These are phyloP conservation scores for Sphecodes monilicornis DNA, from an alignment of 2,888 invertebrate species.

Conservation along the genomic window DNA sequence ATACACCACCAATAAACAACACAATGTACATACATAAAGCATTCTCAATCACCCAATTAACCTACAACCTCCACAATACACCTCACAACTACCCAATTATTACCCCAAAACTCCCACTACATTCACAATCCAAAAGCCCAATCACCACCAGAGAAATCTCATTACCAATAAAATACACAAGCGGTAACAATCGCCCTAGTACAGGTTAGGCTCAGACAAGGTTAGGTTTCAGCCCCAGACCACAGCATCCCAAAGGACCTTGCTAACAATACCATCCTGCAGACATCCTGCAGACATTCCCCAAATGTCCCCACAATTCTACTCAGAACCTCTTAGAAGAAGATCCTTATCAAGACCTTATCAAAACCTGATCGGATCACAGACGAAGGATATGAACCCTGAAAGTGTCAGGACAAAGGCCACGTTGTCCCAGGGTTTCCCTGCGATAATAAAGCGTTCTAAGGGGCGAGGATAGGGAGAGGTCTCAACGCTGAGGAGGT, in stretches of 20 bases:
- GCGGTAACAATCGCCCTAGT: background rate
- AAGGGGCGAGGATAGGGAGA: no score
- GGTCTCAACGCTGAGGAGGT: background rate
- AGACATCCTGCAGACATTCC: background rate
- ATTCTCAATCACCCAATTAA: background rate
- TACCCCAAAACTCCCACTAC: background rate
- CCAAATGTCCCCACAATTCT: background rate
- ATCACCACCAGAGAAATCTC: background rate
- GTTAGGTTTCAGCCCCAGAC: background rate
- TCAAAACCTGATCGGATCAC: background rate
- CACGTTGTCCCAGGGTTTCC: background rate
- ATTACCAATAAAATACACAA: background rate
- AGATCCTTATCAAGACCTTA: background rate
- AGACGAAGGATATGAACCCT: background rate
- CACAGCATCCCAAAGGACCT: background rate
- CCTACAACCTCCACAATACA: background rate
- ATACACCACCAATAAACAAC: background rate
- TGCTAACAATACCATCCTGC: background rate
- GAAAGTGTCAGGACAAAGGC: background rate
- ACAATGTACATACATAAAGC: background rate
- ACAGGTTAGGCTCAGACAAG: background rate
- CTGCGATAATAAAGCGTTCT: slow-evolving; percentile 6
- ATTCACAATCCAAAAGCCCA: background rate
- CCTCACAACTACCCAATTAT: no score
- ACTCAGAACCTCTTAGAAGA: background rate